Base-by-base conservation (phyloP, 1,140 invertebrate species). In the Lutraria rhynchaena region DNA sequence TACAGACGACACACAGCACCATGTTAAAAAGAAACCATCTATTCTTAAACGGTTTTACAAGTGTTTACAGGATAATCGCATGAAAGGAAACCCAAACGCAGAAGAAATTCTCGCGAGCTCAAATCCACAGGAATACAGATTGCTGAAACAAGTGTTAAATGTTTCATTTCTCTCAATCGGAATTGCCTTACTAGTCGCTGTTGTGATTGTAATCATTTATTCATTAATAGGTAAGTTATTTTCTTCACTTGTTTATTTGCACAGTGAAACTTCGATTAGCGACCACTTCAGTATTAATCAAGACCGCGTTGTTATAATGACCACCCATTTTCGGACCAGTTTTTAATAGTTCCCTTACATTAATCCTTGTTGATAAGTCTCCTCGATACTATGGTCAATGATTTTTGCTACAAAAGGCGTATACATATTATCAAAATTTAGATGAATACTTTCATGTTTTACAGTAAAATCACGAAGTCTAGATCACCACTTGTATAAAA, bases 91-190 rank as follows among this genome's bases (percentile, higher is more conserved):
- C n/a, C 63, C 76, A 5, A 70, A 80, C 33, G 76, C 65, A 2
- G 49, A 69, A 9, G 44, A 70, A 57, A 70, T 70, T 33, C 53
- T 80, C 29, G 76, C 76, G 0, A 67, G 65, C 41, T 80, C 76
- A 60, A 80, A 80, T 33, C 65, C 76, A 1, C 33, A 41, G 49
- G 63, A 80, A 29, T 80, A 44, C 44, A 41, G 31, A 13, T 22
- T 57, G 24, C 57, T 80, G 53, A 80, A 80, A 67, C 53, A 80
- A 80, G 76, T 80, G 65, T 24, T 80, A n/a, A 80, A 80, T 70
- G 67, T 67, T 13, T 41, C 49, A 27, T 80, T 80, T 57, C 33
- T 80, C 46, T 69, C 63, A 15, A 41, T 80, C 46, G 76, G 76
- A 60, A 80, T 80, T 31, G 55, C 65, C 46, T 70, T 80, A 67